These are phyloP conservation scores for Orchestia grillus DNA, from an alignment of 1,140 invertebrate species.

Conservation along the genomic window DNA sequence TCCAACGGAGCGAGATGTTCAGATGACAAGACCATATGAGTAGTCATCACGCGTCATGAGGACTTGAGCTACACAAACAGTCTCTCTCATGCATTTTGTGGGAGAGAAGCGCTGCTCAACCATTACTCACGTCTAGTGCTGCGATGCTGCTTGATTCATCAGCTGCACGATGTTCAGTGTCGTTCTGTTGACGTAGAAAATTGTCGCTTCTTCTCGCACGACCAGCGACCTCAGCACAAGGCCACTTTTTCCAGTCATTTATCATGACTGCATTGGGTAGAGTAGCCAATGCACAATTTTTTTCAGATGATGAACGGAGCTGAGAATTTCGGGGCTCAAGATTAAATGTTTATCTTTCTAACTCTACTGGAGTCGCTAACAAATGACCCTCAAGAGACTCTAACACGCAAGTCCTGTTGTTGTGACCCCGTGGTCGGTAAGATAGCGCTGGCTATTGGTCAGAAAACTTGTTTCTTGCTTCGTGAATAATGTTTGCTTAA, in stretches of 20 bases:
- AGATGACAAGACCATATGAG: neutral
- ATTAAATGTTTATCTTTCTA: neutral
- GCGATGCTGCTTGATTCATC: neutral
- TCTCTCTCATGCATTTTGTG: neutral
- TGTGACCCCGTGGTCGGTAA: neutral
- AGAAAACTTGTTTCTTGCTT: neutral
- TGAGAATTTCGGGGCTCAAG: neutral
- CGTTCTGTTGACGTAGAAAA: neutral
- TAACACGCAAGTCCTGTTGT: neutral
- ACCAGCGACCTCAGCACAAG: neutral
- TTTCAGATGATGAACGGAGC: neutral
- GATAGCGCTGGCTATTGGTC: neutral
- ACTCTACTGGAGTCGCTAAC: neutral
- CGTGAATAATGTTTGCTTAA: neutral
- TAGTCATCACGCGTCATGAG: neutral
- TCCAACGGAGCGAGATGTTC: neutral
- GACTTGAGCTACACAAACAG: neutral
- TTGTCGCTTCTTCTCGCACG: neutral
- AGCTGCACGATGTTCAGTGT: neutral
- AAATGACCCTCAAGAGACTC: neutral
- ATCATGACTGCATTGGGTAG: neutral
- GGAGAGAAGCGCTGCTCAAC: neutral
- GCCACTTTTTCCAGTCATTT: neutral
- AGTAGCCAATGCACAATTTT: neutral
- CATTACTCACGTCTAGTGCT: neutral